These are phyloP conservation scores for Eupithecia exiguata DNA, from an alignment of 2,888 invertebrate species.

Conservation along the genomic window DNA sequence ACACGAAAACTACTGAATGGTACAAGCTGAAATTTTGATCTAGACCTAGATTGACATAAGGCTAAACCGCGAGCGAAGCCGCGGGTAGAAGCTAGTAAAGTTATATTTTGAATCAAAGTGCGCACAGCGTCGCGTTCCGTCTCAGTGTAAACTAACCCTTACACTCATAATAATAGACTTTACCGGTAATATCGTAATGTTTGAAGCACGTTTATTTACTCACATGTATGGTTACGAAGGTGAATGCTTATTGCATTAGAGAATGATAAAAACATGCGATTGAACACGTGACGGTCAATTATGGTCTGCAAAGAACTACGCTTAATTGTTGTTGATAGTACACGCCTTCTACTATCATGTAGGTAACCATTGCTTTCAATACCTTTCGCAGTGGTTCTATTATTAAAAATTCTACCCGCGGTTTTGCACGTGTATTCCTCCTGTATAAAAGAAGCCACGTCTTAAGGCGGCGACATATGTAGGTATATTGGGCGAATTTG, in stretches of 20 bases:
- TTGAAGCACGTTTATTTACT: conserved; percentile 16
- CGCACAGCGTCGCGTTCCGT: too few species aligned
- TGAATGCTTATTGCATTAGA: not conserved
- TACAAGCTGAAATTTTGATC: too few species aligned
- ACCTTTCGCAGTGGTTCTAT: too few species aligned
- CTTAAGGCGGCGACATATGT: too few species aligned
- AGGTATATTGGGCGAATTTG: too few species aligned
- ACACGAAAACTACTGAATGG: too few species aligned
- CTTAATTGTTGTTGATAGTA: not conserved
- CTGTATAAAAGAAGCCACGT: not conserved
- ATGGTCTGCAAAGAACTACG: not conserved
- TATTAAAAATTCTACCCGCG: too few species aligned
- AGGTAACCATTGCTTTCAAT: not conserved
- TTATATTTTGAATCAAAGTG: too few species aligned
- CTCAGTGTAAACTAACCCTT: not conserved
- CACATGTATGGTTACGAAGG: not conserved
- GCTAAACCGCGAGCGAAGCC: too few species aligned
- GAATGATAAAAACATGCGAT: conserved; percentile 37
- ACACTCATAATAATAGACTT: not conserved
- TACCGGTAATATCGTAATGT: not conserved
- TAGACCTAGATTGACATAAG: too few species aligned
- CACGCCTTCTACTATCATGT: not conserved
- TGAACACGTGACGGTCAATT: conserved; percentile 46
- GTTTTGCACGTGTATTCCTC: too few species aligned
- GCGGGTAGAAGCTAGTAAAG: too few species aligned